Evolutionary conservation across 53 echinoderm and acorn worm species (phyloP).

Genomic region (Echinometra lucunter): DNA sequence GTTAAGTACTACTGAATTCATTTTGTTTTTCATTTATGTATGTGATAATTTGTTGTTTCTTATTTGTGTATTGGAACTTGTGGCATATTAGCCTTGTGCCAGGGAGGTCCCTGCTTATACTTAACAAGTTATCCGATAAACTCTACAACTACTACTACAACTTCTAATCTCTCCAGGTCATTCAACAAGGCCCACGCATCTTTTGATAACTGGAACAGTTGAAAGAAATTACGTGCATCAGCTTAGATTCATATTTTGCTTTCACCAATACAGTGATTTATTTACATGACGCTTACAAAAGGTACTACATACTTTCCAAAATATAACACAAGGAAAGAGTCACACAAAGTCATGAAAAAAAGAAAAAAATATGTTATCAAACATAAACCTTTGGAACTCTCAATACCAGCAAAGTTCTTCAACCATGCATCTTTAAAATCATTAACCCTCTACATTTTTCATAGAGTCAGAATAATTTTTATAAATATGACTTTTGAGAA

Average conservation of each 20-base stretch:
- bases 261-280: conserved; percentile 23
- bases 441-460: not conserved
- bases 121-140: too few relatives aligned
- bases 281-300: conserved; percentile 44
- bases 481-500: not conserved
- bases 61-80: too few relatives aligned
- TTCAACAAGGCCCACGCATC: not conserved
- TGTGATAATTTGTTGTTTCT: too few relatives aligned
- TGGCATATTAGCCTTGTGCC: too few relatives aligned
- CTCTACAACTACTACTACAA: too few relatives aligned
- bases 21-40: too few relatives aligned
- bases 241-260: not conserved
- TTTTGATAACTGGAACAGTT: not conserved
- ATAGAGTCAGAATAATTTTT: not conserved
- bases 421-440: not conserved
- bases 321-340: conserved; percentile 27
- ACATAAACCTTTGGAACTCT: not conserved
- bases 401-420: not conserved
- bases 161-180: not conserved
- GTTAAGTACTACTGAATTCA: too few relatives aligned
- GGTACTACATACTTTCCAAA: not conserved
- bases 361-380: not conserved
- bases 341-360: not conserved
- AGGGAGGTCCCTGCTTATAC: too few relatives aligned
- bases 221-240: not conserved